phyloP scores from a whole-genome alignment of 2,888 invertebrate genomes.

The Nemoura dubitans region DNA sequence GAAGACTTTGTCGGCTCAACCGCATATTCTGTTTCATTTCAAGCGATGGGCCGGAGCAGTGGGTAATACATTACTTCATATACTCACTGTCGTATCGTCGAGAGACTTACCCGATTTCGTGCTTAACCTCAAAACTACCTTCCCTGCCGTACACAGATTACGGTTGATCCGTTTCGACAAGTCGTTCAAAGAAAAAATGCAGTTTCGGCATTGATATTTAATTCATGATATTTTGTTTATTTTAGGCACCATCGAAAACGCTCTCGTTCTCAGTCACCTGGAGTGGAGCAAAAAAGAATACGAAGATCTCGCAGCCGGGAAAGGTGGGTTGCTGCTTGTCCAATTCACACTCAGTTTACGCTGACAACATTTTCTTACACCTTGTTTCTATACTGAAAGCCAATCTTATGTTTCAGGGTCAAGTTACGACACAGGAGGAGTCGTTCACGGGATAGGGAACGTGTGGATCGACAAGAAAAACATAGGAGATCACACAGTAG shows the following conservation, averaged over 20 bases:
- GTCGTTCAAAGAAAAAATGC: background rate
- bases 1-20: too few relatives aligned
- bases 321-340: too few relatives aligned
- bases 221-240: slow-evolving; percentile 51
- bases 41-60: background rate
- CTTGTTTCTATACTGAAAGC: too few relatives aligned
- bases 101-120: too few relatives aligned
- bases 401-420: slow-evolving; percentile 52
- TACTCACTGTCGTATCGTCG: background rate
- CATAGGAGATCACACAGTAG: slow-evolving; percentile 55
- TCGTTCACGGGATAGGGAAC: slow-evolving; percentile 55
- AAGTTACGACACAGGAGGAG: slow-evolving; percentile 62
- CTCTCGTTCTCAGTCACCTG: slow-evolving; percentile 68
- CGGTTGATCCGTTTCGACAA: too few relatives aligned
- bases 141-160: background rate
- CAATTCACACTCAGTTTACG: too few relatives aligned
- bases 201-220: too few relatives aligned
- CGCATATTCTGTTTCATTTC: background rate
- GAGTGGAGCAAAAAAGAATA: slow-evolving; percentile 68
- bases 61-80: background rate
- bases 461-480: slow-evolving; percentile 47
- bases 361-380: too few relatives aligned
- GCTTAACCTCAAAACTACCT: background rate
- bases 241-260: slow-evolving; percentile 64
- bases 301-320: slow-evolving; percentile 68